phyloP scores from a whole-genome alignment of 2,113 vertebrate species.

The Ochotona princeps region DNA sequence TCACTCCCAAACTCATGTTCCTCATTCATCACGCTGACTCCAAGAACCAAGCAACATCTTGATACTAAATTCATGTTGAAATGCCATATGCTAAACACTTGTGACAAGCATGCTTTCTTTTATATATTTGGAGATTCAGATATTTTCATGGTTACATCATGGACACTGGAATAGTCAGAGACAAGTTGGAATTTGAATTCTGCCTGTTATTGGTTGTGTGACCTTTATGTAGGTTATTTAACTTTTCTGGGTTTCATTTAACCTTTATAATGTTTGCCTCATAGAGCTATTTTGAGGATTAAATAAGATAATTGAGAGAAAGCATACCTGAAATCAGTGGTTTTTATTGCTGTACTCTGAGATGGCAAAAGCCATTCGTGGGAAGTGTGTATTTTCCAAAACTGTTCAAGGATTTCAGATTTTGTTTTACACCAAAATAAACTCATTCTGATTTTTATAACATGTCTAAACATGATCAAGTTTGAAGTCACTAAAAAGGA shows the following conservation, averaged over 20 bases:
- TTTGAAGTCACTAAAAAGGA: too few relatives aligned
- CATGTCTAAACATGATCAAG: too few relatives aligned
- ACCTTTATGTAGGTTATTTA: background rate
- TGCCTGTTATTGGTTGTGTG: background rate
- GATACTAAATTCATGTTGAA: background rate
- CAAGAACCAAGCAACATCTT: background rate
- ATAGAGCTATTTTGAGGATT: background rate
- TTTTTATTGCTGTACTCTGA: background rate
- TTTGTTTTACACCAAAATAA: too few relatives aligned
- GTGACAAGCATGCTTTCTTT: background rate
- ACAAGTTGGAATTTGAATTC: background rate
- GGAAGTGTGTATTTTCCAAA: too few relatives aligned
- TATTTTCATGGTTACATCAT: background rate
- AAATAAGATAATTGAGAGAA: background rate
- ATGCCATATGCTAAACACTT: background rate
- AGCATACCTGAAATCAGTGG: background rate
- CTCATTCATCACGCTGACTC: background rate
- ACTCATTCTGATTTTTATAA: too few relatives aligned
- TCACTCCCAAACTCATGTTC: background rate
- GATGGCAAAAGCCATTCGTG: too few relatives aligned
- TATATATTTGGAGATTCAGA: background rate
- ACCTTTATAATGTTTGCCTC: background rate
- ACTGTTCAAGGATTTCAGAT: too few relatives aligned
- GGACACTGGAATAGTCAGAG: background rate
- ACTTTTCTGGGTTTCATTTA: background rate